Percentiles rank a stretch among this genome's conserved stretches.
phyloP scores from a whole-genome alignment of 2,888 invertebrate genomes.

The Lamellibrachia satsuma region DNA sequence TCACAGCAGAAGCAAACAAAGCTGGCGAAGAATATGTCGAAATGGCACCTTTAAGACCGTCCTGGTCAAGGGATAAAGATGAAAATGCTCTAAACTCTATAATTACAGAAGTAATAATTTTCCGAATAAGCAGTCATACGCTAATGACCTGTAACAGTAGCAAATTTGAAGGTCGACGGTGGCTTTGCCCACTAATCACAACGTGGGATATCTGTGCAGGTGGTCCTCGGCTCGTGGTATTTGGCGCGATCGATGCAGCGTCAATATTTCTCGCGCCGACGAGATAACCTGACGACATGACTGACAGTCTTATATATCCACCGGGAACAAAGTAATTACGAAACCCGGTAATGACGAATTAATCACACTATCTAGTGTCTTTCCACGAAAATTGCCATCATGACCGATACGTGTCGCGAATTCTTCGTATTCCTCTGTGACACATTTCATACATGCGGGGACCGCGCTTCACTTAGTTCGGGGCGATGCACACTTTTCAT shows the following conservation, averaged over 20 bases:
- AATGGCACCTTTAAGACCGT: too few relatives aligned
- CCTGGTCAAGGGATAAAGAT: too few relatives aligned
- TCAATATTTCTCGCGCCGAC: neutral
- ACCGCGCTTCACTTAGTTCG: neutral
- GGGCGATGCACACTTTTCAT: neutral
- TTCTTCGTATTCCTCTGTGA: neutral
- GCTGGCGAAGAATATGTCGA: too few relatives aligned
- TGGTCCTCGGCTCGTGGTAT: neutral
- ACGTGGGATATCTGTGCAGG: neutral
- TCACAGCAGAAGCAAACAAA: too few relatives aligned
- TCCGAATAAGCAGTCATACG: neutral
- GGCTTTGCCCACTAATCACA: neutral
- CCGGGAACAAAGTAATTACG: slow-evolving; percentile 10
- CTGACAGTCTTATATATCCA: neutral
- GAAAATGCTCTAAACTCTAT: neutral
- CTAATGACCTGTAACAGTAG: neutral
- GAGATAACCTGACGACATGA: neutral
- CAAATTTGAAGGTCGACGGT: neutral
- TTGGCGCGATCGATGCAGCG: too few relatives aligned
- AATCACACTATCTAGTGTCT: neutral
- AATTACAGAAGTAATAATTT: neutral
- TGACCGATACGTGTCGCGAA: neutral
- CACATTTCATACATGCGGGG: neutral
- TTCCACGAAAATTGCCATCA: neutral
- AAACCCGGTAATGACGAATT: neutral